Percentiles rank a stretch among this genome's conserved stretches.
phyloP scores from a whole-genome alignment of 2,113 vertebrate species.

The Erythrolamprus reginae region DNA sequence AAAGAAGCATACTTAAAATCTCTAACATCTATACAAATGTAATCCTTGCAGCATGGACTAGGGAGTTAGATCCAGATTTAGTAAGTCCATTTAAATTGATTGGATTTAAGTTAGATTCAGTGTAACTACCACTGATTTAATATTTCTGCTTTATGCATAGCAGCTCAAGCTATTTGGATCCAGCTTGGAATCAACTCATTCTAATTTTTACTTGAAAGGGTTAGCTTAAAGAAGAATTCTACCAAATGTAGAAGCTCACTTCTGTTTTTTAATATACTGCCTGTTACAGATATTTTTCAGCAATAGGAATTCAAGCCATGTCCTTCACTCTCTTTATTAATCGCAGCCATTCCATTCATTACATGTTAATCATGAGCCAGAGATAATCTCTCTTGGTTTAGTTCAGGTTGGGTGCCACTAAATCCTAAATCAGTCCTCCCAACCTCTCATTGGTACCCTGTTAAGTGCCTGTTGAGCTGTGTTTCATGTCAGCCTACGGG shows the following conservation, averaged over 20 bases:
- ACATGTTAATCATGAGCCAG: not conserved
- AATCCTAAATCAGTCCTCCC: not conserved
- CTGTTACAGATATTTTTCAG: not conserved
- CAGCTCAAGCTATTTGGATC: not conserved
- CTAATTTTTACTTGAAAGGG: not conserved
- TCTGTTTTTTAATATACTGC: fast-evolving
- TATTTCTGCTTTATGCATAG: not conserved
- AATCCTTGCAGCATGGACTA: not conserved
- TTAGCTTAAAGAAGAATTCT: not conserved
- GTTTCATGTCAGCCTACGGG: not conserved
- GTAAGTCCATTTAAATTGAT: not conserved
- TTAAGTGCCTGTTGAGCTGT: conserved; percentile 12
- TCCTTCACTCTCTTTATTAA: not conserved
- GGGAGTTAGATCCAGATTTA: not conserved
- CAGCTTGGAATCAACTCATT: not conserved
- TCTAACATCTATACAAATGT: not conserved
- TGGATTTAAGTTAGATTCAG: not conserved
- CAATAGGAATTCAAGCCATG: conserved; percentile 5
- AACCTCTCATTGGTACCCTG: not conserved
- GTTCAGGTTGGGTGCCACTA: not conserved
- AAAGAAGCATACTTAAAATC: not conserved
- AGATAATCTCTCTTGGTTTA: not conserved
- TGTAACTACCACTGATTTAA: not conserved
- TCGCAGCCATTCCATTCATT: not conserved
- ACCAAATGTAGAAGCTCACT: not conserved